Percentiles rank a stretch among this genome's conserved stretches.
phyloP scores from a whole-genome alignment of 2,888 invertebrate species.

The Carabus problematicus region DNA sequence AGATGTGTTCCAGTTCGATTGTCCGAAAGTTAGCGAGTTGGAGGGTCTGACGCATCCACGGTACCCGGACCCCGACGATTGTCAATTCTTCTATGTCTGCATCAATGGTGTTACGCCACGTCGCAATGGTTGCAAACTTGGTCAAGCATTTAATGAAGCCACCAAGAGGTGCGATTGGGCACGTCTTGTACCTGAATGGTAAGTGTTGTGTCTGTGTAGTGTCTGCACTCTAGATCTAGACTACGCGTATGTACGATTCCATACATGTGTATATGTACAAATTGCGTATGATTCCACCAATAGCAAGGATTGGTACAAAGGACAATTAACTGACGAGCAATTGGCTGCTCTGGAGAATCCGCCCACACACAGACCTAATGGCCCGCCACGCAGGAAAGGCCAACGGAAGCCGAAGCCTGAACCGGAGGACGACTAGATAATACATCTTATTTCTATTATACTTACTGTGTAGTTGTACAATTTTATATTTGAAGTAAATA shows the following conservation, averaged over 20 bases:
- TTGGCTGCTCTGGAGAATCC: constrained; percentile 82
- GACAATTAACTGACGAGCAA: constrained; percentile 79
- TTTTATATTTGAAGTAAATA: too few relatives aligned
- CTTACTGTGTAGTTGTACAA: too few relatives aligned
- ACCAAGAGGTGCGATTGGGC: constrained; percentile 85
- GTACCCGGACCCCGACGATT: constrained; percentile 87
- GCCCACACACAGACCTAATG: constrained; percentile 70
- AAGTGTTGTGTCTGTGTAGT: constrained; percentile 53
- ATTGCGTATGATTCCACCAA: too few relatives aligned
- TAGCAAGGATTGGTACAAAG: constrained; percentile 91
- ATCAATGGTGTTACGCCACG: constrained; percentile 86
- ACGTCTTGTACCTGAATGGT: constrained; percentile 90
- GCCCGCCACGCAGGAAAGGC: constrained; percentile 61
- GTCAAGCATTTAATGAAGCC: constrained; percentile 87
- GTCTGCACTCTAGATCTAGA: constrained; percentile 20
- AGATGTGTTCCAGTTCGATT: constrained; percentile 85
- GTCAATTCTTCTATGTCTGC: constrained; percentile 92
- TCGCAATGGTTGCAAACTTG: constrained; percentile 85
- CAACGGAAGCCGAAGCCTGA: constrained; percentile 53
- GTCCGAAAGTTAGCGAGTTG: constrained; percentile 78
- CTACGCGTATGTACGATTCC: background rate
- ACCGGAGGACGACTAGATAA: constrained; percentile 45
- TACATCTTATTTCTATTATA: background rate
- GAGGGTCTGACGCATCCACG: constrained; percentile 81
- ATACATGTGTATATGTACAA: too few relatives aligned